These are phyloP conservation scores for Drosophila koepferae DNA, from an alignment of 2,888 invertebrate species.

Conservation along the genomic window DNA sequence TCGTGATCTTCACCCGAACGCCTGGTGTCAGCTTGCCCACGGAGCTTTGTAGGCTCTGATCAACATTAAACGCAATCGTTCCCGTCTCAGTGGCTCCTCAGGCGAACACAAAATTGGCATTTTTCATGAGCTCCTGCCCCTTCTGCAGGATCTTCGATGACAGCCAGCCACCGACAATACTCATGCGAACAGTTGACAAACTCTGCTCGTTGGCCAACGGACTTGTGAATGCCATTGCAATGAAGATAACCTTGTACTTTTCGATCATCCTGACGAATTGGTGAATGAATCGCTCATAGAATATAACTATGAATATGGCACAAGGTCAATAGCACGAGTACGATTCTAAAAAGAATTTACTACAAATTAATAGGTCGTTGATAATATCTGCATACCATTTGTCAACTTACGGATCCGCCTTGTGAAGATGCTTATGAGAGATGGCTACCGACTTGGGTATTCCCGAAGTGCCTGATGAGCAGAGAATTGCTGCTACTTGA, in stretches of 20 bases:
- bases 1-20: conserved; percentile 62
- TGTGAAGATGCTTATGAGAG: conserved; percentile 47
- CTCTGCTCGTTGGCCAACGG: conserved; percentile 40
- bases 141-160: conserved; percentile 32
- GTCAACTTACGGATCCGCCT: conserved; percentile 49
- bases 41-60: conserved; percentile 46
- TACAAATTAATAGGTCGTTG: too few relatives aligned
- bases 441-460: conserved; percentile 67
- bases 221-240: conserved; percentile 56
- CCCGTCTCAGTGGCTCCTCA: conserved; percentile 68
- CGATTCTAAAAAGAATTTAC: conserved; percentile 23
- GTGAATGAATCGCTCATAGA: conserved; percentile 57
- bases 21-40: conserved; percentile 68
- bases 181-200: conserved; percentile 27
- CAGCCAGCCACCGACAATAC: conserved; percentile 57
- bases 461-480: conserved; percentile 78
- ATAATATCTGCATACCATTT: neutral
- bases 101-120: conserved; percentile 38
- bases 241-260: conserved; percentile 60
- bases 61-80: conserved; percentile 48
- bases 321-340: conserved; percentile 38
- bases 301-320: conserved; percentile 66
- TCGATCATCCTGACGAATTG: conserved; percentile 53
- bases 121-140: conserved; percentile 42
- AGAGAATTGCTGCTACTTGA: conserved; percentile 63